Conservation (phyloP, 2,797 vertebrate species). For the Eurystomus glaucurus region DNA sequence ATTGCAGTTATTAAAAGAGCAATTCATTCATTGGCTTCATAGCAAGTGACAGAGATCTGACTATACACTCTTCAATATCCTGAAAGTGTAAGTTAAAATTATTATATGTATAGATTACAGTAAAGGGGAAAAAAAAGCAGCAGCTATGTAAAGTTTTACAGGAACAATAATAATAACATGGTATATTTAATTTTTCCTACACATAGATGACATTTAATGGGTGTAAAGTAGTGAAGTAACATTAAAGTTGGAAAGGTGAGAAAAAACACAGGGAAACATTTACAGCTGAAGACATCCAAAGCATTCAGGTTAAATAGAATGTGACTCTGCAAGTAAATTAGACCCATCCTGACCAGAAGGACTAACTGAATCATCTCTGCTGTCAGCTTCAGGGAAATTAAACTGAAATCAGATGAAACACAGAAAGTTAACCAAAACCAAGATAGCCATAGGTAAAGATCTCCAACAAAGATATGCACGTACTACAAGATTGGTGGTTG, state of each 20-base stretch:
- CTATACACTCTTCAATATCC: neutral
- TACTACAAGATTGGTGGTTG: neutral
- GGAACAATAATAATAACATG: neutral
- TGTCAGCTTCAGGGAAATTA: neutral
- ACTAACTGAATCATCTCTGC: neutral
- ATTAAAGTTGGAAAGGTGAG: neutral
- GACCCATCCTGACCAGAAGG: neutral
- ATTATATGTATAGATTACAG: neutral
- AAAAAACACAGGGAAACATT: neutral
- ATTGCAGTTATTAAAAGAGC: neutral
- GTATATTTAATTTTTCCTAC: neutral
- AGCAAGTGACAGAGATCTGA: neutral
- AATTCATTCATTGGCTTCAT: neutral
- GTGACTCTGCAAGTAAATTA: neutral
- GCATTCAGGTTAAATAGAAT: neutral
- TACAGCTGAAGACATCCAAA: neutral
- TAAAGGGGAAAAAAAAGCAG: neutral
- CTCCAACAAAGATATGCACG: neutral
- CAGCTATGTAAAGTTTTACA: neutral
- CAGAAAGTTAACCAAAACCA: neutral
- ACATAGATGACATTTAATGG: neutral
- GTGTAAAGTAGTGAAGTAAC: neutral
- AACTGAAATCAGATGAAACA: neutral
- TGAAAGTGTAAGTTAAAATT: neutral
- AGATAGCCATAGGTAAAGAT: neutral